phyloP scores from a whole-genome alignment of 2,888 invertebrate species.

The Gisinianus flammeolus region DNA sequence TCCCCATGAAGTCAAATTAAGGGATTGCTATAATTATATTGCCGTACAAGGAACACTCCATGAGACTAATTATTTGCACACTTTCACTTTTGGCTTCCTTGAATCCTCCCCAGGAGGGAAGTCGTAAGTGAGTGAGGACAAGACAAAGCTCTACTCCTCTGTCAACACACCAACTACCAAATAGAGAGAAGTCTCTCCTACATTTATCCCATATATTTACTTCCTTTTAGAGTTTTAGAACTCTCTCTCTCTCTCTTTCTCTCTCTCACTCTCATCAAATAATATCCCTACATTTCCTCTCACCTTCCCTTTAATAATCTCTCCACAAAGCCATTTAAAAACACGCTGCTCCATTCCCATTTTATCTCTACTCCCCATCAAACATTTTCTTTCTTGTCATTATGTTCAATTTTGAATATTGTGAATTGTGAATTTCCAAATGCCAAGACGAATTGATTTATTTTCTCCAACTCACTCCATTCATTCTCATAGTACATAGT shows the following conservation, averaged over 20 bases:
- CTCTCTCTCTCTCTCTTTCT: background rate
- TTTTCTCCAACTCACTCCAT: too few species aligned
- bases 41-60: conserved; percentile 10
- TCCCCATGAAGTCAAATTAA: conserved; percentile 19
- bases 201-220: background rate
- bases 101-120: background rate
- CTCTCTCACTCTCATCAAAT: background rate
- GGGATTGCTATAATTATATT: conserved; percentile 9
- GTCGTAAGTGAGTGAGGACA: conserved; percentile 1
- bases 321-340: too few species aligned
- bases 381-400: too few species aligned
- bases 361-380: too few species aligned
- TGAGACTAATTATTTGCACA: conserved; percentile 17
- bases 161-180: conserved; percentile 18
- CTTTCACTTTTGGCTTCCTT: background rate
- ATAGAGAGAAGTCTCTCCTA: background rate
- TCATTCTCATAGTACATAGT: too few species aligned
- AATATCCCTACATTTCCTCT: background rate
- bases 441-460: too few species aligned
- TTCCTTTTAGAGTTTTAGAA: background rate
- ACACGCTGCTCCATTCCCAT: too few species aligned
- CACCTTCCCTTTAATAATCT: too few species aligned
- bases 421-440: too few species aligned
- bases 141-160: conserved; percentile 8
- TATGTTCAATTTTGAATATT: too few species aligned